Evolutionary conservation across 2,113 vertebrate species (phyloP), one percentile per base, ranked within the genome.

Genomic region (Phycodurus eques): DNA sequence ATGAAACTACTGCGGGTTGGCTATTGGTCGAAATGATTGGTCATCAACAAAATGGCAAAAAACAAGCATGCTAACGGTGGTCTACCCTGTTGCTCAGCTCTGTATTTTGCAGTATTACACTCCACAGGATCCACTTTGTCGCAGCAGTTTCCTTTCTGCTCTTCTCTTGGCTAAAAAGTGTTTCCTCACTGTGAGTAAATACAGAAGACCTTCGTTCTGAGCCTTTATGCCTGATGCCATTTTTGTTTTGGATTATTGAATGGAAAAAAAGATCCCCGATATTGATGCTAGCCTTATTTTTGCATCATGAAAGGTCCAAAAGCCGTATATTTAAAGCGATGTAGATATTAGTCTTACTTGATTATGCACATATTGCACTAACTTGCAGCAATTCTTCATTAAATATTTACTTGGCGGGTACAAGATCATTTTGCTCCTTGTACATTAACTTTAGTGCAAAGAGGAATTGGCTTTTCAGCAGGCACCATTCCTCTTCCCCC

Each of bases 391-490:
- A 68, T 71, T 22, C 15, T 54, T 2, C 44, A 31, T 31, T 3
- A 66, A 31, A 44, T 47, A 22, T 46, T 66, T 17, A 66, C 43
- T 31, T 47, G 66, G 59, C 65, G 61, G 19, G 51, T 39, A 69
- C 65, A 42, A 54, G 65, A 35, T 75, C 42, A 43, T 70, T 43
- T 70, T 75, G 42, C 73, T 19, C 71, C 68, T 70, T 88, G 82
- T 79, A 90, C 89, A 87, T 92, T 90, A 87, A 87, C 70, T 89
- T 91, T 87, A 86, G 74, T 85, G 83, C 85, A 83, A 74, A 78
- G 67, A 71, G 77, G 80, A 85, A 76, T 78, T 71, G 69, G 80
- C 76, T 77, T 64, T 78, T 67, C 39, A 72, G n/a, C 43, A 49
- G 60, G 43, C 31, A 44, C 69, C 43, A 76, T 60, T 60, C 71